phyloP scores from a whole-genome alignment of 2,113 vertebrate genomes.

The Mesoclemmys tuberculata region DNA sequence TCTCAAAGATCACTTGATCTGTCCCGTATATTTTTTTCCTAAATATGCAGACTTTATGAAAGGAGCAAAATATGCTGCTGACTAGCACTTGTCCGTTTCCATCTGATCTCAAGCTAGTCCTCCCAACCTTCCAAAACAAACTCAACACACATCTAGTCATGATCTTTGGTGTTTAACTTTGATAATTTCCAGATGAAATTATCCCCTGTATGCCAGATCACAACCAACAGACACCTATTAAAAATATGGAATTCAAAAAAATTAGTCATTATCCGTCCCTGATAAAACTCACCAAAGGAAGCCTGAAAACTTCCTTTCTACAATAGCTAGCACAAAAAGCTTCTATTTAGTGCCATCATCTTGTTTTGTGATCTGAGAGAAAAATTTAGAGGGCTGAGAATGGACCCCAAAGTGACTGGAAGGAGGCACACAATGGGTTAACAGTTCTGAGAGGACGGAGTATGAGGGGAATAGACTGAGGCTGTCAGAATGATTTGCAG shows the following conservation, averaged over 20 bases:
- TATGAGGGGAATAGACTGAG: background rate
- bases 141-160: background rate
- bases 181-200: background rate
- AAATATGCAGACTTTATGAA: background rate
- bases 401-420: background rate
- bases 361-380: fast-evolving
- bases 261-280: fast-evolving
- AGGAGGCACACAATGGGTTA: background rate
- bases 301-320: slow-evolving; percentile 63
- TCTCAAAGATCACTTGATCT: background rate
- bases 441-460: background rate
- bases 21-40: background rate
- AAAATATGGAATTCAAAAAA: background rate
- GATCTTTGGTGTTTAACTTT: background rate
- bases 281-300: slow-evolving; percentile 78
- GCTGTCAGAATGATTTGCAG: background rate
- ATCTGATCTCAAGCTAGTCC: background rate
- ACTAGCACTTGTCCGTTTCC: background rate
- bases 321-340: background rate
- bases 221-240: background rate
- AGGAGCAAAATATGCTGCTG: background rate
- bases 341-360: background rate
- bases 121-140: slow-evolving; percentile 13
- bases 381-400: background rate
- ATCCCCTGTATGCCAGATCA: background rate